Evolutionary conservation across 2,888 invertebrate species (phyloP), one percentile per base, ranked within the genome.

Genomic region (Aporophyla lueneburgensis): DNA sequence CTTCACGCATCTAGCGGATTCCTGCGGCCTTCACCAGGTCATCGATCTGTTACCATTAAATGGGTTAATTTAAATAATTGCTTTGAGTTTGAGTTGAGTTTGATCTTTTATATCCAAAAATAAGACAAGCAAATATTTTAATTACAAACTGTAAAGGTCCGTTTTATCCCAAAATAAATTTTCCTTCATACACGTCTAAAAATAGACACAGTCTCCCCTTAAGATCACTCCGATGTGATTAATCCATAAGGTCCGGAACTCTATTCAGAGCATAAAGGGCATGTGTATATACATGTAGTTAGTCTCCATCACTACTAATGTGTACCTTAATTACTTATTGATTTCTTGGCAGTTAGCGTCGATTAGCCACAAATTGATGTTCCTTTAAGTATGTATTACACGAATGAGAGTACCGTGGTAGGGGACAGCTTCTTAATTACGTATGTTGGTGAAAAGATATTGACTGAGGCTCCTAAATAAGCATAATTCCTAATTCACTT

Each of bases 401-500:
- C 71, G 43, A 65, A 27, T 62, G 80, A 84, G 83, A 83, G 78
- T 74, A 83, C 82, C 81, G 63, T 67, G 68, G 74, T 79, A 78
- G 58, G 84, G 81, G 71, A 81, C 81, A 79, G 85, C 81, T 80
- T 87, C 88, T 88, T 90, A 89, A 91, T 90, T 87, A 86, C 83
- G 71, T 71, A 74, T 72, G 79, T 81, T 84, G 78, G 78, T 81
- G 78, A 78, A 84, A 88, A 83, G 61, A 81, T 86, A 87, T 89
- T 85, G 85, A 82, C 78, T 78, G 19, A 63, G 24, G 85, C 74
- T 73, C 33, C 40, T 16, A 73, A 81, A 71, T 61, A 0, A 46
- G 81, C 76, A 69, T n/a, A n/a, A n/a, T n/a, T n/a, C n/a, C 24
- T 51, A 9, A 16, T 19, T n/a, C 12, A 12, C 19, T 46, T n/a